Percentiles rank a stretch among this genome's conserved stretches.
phyloP scores from a whole-genome alignment of 2,888 invertebrate species.

The Dolichomitus sp. region DNA sequence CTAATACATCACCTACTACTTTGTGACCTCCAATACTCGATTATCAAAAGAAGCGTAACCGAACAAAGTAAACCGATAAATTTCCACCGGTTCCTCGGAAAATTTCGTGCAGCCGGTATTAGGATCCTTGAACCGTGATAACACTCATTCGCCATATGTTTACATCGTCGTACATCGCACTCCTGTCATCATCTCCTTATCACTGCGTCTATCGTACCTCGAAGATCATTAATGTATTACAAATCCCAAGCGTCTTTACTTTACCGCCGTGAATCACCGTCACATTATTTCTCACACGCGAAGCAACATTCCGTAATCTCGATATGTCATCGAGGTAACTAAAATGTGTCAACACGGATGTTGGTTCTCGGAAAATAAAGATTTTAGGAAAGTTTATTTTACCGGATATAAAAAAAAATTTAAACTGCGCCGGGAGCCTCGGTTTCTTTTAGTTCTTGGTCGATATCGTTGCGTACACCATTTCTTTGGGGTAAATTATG shows the following conservation, averaged over 20 bases:
- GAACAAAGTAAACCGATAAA: background rate
- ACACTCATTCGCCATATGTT: slow-evolving; percentile 24
- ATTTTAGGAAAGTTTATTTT: background rate
- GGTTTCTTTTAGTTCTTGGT: background rate
- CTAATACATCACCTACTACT: background rate
- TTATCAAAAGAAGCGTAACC: background rate
- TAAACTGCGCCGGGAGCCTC: background rate
- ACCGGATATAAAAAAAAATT: background rate
- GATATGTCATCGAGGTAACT: background rate
- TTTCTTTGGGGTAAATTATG: background rate
- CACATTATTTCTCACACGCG: background rate
- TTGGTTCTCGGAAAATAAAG: background rate
- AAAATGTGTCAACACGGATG: slow-evolving; percentile 1
- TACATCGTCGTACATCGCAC: slow-evolving; percentile 35
- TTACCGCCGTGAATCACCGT: background rate
- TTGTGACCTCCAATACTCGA: background rate
- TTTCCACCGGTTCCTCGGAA: background rate
- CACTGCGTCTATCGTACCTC: background rate
- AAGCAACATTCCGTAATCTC: slow-evolving; percentile 11
- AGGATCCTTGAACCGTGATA: background rate
- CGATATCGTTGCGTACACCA: background rate
- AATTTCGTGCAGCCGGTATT: slow-evolving; percentile 6
- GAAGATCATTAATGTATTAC: background rate
- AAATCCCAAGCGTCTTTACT: background rate
- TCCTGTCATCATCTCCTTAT: background rate